Percentiles rank a stretch among this genome's conserved stretches.
phyloP scores from a whole-genome alignment of 2,888 invertebrate species.

The Drosophila cracens region DNA sequence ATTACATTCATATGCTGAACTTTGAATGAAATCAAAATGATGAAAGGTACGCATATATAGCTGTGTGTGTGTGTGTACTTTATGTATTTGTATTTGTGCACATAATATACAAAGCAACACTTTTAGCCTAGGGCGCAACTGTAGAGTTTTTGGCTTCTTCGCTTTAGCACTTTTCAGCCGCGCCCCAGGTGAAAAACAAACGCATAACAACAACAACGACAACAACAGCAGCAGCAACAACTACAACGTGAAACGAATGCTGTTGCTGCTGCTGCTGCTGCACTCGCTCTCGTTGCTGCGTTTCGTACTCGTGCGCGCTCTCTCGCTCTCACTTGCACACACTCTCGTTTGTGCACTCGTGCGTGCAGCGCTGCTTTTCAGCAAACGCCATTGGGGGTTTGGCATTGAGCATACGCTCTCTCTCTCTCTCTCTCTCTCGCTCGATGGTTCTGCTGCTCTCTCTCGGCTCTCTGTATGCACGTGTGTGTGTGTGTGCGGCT shows the following conservation, averaged over 20 bases:
- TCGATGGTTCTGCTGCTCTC: constrained; percentile 8
- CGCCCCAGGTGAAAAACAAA: constrained; percentile 59
- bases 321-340: constrained; percentile 24
- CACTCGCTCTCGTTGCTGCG: constrained; percentile 47
- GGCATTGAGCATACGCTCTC: constrained; percentile 65
- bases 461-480: constrained; percentile 13
- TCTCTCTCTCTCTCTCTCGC: constrained; percentile 22
- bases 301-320: constrained; percentile 34
- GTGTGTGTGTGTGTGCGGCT: constrained; percentile 46
- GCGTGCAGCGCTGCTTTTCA: constrained; percentile 65
- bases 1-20: constrained; percentile 62
- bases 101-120: constrained; percentile 35
- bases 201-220: constrained; percentile 31
- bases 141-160: constrained; percentile 37
- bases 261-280: constrained; percentile 47
- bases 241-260: constrained; percentile 29
- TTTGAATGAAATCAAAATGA: constrained; percentile 53
- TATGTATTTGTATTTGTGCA: constrained; percentile 9
- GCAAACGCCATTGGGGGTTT: constrained; percentile 78
- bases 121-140: constrained; percentile 38
- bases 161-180: constrained; percentile 39
- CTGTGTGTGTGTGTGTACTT: not conserved
- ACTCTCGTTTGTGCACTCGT: constrained; percentile 48
- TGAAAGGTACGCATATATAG: constrained; percentile 21
- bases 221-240: constrained; percentile 31